These are phyloP conservation scores for Andricus grossulariae DNA, from an alignment of 1,140 invertebrate species.

Conservation along the genomic window DNA sequence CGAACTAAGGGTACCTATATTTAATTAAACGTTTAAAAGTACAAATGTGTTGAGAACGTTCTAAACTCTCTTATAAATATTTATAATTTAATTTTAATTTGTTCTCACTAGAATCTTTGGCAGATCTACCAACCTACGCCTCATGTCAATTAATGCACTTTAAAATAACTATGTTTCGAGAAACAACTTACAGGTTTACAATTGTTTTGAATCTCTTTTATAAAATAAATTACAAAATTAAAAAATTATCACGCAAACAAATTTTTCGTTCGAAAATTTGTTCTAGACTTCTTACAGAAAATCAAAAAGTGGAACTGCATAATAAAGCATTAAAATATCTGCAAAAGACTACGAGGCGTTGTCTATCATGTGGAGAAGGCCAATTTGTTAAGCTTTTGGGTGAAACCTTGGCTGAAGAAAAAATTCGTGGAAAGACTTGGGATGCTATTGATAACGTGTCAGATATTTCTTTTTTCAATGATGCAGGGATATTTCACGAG, in stretches of 20 bases:
- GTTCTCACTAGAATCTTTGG: conserved; percentile 54
- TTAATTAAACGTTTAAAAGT: no score
- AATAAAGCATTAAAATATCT: conserved; percentile 77
- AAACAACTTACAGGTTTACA: conserved; percentile 76
- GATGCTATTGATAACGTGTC: conserved; percentile 38
- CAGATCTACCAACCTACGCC: conserved; percentile 78
- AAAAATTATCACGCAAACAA: not conserved
- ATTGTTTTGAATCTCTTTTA: not conserved
- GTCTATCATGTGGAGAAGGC: conserved; percentile 75
- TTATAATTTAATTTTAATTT: conserved; percentile 42
- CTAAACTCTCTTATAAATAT: no score
- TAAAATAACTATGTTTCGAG: conserved; percentile 75
- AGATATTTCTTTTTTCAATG: not conserved
- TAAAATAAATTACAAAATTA: conserved; percentile 1
- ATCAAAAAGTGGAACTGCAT: conserved; percentile 80
- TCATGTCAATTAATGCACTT: conserved; percentile 80
- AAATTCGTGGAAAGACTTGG: not conserved
- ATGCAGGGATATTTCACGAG: not conserved
- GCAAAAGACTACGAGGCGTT: conserved; percentile 77
- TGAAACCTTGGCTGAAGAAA: conserved; percentile 56
- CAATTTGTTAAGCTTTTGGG: conserved; percentile 76
- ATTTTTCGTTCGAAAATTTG: conserved; percentile 7
- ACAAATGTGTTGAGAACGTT: no score
- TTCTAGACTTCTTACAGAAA: conserved; percentile 77
- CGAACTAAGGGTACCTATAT: conserved; percentile 49